Evolutionary conservation across 2,797 vertebrate genomes (phyloP), one percentile per base, ranked within the genome.

Genomic region (Margarornis squamiger): DNA sequence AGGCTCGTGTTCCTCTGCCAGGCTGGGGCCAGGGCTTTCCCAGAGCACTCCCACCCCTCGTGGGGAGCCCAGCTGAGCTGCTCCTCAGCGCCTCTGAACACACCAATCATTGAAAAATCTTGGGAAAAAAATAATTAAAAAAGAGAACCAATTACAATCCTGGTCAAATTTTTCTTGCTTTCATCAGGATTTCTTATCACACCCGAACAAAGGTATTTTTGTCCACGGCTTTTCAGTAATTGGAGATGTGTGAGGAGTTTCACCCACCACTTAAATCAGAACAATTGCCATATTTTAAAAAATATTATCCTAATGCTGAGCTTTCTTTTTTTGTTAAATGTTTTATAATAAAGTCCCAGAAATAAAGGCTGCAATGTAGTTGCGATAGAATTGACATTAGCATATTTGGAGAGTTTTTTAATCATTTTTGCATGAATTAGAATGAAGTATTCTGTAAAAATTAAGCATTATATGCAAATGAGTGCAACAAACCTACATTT

Each of bases 381-480:
- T 97, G 89, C 87, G 94, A 96, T 92, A 97, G 88, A 83, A 94
- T 93, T 92, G 90, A 49, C 81, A 97, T 97, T 98, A 97, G 92
- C 98, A 97, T 97, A 96, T 96, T 97, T 96, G 91, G 94, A 97
- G 97, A 94, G 73, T 93, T 97, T 97, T 94, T 96, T 97, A 88
- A 97, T 97, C 93, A 93, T 95, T 98, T 97, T 96, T 97, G 92
- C 96, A 97, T 97, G 86, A 90, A 96, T 97, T 97, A 97, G 95
- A 94, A 96, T 97, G 94, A 98, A 98, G 94, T 94, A 97, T 90
- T 96, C 95, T 88, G 78, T 92, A 97, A 97, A 97, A 97, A 98
- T 98, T 97, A 97, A 97, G 97, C 96, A 97, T 97, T 97, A 96
- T 97, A 97, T 98, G 97, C 95, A 97, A 97, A 98, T 97, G 88